A percentile compares a stretch with the other conserved stretches of the same genome.
Conservation (phyloP, 53 echinoderm and acorn worm species). For the Stichopus horrens region DNA sequence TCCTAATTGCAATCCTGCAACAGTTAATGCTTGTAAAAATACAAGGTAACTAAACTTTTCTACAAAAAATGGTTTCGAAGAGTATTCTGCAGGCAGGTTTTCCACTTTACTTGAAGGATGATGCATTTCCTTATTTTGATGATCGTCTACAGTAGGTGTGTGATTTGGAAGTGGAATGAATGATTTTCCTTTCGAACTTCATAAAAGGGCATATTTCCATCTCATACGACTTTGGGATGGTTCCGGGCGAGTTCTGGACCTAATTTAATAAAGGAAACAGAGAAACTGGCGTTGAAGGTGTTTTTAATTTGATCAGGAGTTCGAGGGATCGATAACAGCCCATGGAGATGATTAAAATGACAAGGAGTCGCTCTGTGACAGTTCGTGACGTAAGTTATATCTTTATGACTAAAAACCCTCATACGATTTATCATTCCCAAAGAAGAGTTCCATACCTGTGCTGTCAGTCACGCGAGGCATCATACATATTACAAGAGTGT, state of each 20-base stretch:
- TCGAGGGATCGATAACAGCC: constrained; percentile 5
- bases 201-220: not conserved
- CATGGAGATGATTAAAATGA: constrained; percentile 2
- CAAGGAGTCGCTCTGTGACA: not conserved
- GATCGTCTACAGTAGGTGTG: not conserved
- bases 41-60: too few species aligned
- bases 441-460: too few species aligned
- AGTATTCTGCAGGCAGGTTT: too few species aligned
- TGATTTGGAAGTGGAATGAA: not conserved
- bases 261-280: constrained; percentile 3
- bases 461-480: too few species aligned
- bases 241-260: not conserved
- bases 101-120: too few species aligned
- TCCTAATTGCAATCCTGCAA: too few species aligned
- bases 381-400: not conserved
- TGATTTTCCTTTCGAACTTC: not conserved
- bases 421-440: too few species aligned
- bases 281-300: constrained; percentile 18
- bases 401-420: not conserved
- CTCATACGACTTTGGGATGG: not conserved
- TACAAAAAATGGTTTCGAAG: too few species aligned
- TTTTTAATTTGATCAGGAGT: constrained; percentile 5
- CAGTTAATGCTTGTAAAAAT: too few species aligned
- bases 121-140: too few species aligned
- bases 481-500: too few species aligned